Conservation (phyloP, 30 jellyfish, hydroid and myxozoan genomes). For the Mastigias papua region DNA sequence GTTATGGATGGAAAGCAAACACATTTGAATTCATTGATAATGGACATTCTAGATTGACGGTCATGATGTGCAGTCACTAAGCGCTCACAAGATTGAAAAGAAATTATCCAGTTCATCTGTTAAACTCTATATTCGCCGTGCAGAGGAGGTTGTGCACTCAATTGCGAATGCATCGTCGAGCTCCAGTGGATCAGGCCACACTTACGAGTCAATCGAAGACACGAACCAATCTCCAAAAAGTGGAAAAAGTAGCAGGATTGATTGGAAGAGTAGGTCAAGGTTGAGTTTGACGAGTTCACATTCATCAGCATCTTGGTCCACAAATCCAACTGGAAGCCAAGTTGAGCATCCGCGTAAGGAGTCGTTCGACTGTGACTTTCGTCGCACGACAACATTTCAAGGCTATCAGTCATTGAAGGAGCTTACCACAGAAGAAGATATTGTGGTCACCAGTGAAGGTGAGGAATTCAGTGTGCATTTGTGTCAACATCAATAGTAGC, state of each 20-base stretch:
- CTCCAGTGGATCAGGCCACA: not conserved
- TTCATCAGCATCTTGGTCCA: slow-evolving; percentile 2
- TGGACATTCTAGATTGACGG: slow-evolving; percentile 10
- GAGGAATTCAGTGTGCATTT: too few relatives aligned
- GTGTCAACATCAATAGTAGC: too few relatives aligned
- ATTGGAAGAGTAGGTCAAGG: not conserved
- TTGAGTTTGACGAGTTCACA: slow-evolving; percentile 6
- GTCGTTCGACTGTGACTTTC: not conserved
- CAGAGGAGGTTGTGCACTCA: not conserved
- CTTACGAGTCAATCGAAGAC: not conserved
- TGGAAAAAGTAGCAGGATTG: not conserved
- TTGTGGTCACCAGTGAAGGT: slow-evolving; percentile 1
- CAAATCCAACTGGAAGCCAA: not conserved
- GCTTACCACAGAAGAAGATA: slow-evolving; percentile 15
- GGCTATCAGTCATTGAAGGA: not conserved
- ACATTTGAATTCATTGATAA: not conserved
- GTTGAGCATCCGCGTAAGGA: not conserved
- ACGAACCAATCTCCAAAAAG: not conserved
- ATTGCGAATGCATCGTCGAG: slow-evolving; percentile 1
- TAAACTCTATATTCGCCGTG: slow-evolving; percentile 10
- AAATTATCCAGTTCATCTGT: slow-evolving; percentile 7
- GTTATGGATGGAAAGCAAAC: too few relatives aligned
- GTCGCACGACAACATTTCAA: not conserved
- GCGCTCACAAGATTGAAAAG: slow-evolving; percentile 9
- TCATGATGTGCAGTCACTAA: slow-evolving; percentile 3